Percentiles rank a stretch among this genome's conserved stretches.
Conservation (phyloP, 2,888 invertebrate genomes). For the Petrolisthes cinctipes region DNA sequence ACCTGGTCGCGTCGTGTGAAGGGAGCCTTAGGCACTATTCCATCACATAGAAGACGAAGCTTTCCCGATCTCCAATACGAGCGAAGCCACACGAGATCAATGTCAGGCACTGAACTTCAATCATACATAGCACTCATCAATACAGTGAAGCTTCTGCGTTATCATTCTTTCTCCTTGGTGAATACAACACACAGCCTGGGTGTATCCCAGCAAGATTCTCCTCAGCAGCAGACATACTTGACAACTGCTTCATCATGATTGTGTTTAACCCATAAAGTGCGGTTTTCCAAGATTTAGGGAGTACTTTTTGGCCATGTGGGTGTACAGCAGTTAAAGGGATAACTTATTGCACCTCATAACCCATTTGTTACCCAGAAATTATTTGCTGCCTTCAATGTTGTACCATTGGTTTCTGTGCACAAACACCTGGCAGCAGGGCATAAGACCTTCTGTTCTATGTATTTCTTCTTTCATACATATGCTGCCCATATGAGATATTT, state of each 20-base stretch:
- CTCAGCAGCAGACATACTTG: too few species aligned
- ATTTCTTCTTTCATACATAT: not conserved
- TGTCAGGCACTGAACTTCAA: conserved; percentile 37
- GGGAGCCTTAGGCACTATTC: conserved; percentile 50
- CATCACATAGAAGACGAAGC: conserved; percentile 48
- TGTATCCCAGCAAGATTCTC: too few species aligned
- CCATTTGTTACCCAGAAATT: too few species aligned
- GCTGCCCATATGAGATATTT: conserved; percentile 26
- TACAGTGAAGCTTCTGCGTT: conserved; percentile 22
- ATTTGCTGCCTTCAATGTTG: not conserved
- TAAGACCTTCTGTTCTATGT: not conserved
- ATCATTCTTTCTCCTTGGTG: not conserved
- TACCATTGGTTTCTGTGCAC: not conserved
- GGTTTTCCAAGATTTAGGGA: too few species aligned
- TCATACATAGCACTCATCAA: conserved; percentile 25
- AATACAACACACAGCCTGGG: too few species aligned
- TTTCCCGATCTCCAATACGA: conserved; percentile 28
- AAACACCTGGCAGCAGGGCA: too few species aligned
- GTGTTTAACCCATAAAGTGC: too few species aligned
- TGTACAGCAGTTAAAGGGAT: too few species aligned
- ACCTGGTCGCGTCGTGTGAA: too few species aligned
- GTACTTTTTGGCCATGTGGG: too few species aligned
- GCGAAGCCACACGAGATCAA: conserved; percentile 40
- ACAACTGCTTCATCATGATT: too few species aligned
- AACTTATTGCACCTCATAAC: too few species aligned